Evolutionary conservation across 2,888 invertebrate species (phyloP).

Genomic region (Patella ulyssiponensis): DNA sequence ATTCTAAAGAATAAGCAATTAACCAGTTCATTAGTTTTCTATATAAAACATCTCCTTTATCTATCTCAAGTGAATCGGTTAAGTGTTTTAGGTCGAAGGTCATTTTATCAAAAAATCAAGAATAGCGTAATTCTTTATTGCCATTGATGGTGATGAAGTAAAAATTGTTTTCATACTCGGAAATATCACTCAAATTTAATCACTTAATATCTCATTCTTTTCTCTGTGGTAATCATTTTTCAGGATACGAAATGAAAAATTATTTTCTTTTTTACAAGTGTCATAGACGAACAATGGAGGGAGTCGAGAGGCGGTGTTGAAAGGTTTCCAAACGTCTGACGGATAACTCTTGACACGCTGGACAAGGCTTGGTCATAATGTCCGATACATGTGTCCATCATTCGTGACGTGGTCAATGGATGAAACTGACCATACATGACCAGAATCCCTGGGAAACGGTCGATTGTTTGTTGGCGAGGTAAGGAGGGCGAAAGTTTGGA

Average conservation of each 20-base stretch:
- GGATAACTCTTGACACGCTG: constrained; percentile 13
- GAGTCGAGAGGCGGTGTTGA: background rate
- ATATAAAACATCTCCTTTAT: too few relatives aligned
- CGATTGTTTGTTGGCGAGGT: constrained; percentile 7
- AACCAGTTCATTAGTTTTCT: too few relatives aligned
- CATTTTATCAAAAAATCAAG: too few relatives aligned
- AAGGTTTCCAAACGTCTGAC: constrained; percentile 12
- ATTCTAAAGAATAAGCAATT: too few relatives aligned
- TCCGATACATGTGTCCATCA: constrained; percentile 12
- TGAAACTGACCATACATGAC: constrained; percentile 8
- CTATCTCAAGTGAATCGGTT: too few relatives aligned
- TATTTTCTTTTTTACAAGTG: constrained; percentile 7
- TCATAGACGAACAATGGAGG: constrained; percentile 8
- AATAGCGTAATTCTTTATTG: too few relatives aligned
- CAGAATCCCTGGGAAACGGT: constrained; percentile 5
- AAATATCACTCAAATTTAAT: constrained; percentile 8
- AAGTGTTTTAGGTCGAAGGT: too few relatives aligned
- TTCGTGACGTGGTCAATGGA: constrained; percentile 5
- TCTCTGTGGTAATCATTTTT: background rate
- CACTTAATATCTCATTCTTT: constrained; percentile 2
- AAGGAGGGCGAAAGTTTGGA: background rate
- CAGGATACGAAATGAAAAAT: background rate
- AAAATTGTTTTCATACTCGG: background rate
- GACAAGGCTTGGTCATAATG: constrained; percentile 11
- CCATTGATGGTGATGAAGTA: too few relatives aligned